Percentiles rank a stretch among this genome's conserved stretches.
These are phyloP conservation scores for Diadumene lineata DNA, from an alignment of 92 coral and sea anemone species.

Conservation along the genomic window DNA sequence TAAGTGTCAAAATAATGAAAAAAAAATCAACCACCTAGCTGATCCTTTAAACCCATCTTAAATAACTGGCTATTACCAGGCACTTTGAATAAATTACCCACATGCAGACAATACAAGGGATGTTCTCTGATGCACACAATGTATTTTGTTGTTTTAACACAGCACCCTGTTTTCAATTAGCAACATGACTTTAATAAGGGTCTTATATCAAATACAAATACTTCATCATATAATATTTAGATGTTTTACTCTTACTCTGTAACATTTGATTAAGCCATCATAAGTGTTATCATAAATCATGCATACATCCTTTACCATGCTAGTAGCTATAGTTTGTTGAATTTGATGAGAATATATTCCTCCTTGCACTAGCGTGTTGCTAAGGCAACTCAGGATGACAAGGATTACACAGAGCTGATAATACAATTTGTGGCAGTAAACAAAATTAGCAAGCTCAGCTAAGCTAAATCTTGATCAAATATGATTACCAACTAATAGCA, in stretches of 20 bases:
- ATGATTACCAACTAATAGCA: too few species aligned
- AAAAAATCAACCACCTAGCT: constrained; percentile 3
- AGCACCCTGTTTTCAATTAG: too few species aligned
- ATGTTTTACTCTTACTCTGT: not conserved
- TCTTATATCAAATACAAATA: too few species aligned
- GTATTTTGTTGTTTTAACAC: not conserved
- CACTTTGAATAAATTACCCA: constrained; percentile 16
- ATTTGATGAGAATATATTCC: not conserved
- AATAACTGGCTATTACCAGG: constrained; percentile 22
- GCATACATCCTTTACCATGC: not conserved
- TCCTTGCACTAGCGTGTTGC: not conserved
- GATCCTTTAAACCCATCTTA: constrained; percentile 12
- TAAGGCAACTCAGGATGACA: not conserved
- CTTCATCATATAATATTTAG: too few species aligned
- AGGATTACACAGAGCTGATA: not conserved
- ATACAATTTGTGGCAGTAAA: not conserved
- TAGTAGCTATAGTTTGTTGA: not conserved
- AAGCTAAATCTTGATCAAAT: not conserved
- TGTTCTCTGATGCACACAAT: not conserved
- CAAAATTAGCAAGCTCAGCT: not conserved
- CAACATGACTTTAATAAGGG: too few species aligned
- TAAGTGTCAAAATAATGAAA: not conserved
- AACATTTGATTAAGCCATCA: not conserved
- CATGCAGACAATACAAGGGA: not conserved
- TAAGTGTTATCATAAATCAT: constrained; percentile 6